Evolutionary conservation across 2,113 vertebrate genomes (phyloP).

Genomic region (Stigmatopora argus): DNA sequence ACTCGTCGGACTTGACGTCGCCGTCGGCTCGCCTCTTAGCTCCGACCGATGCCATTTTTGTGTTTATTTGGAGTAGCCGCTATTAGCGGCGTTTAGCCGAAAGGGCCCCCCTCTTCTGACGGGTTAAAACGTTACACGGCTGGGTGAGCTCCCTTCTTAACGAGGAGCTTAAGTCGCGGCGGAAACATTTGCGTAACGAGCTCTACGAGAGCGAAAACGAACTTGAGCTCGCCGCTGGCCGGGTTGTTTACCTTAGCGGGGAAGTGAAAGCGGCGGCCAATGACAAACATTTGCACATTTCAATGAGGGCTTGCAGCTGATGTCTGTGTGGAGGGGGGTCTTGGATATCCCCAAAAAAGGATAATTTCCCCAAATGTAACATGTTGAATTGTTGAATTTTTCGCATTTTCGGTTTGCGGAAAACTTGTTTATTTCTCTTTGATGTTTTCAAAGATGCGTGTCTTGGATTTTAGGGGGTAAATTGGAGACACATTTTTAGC

Average conservation of each 20-base stretch:
- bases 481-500: too few species aligned
- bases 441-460: background rate
- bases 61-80: constrained; percentile 30
- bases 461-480: too few species aligned
- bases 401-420: background rate
- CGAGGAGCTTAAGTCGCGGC: constrained; percentile 34
- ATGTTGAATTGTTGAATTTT: background rate
- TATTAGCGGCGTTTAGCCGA: constrained; percentile 38
- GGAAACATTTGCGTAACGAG: constrained; percentile 15
- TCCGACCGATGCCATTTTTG: background rate
- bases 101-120: background rate
- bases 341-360: background rate
- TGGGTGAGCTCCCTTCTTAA: constrained; percentile 44
- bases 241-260: constrained; percentile 32
- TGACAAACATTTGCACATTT: background rate
- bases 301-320: background rate
- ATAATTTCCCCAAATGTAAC: background rate
- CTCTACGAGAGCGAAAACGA: constrained; percentile 8
- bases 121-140: constrained; percentile 38
- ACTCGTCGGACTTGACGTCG: background rate
- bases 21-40: background rate
- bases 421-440: background rate
- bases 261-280: background rate
- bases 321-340: background rate
- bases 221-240: constrained; percentile 10